A percentile compares a stretch with the other conserved stretches of the same genome.
Conservation (phyloP, 2,797 vertebrate species). For the Paratrypauchen microcephalus region DNA sequence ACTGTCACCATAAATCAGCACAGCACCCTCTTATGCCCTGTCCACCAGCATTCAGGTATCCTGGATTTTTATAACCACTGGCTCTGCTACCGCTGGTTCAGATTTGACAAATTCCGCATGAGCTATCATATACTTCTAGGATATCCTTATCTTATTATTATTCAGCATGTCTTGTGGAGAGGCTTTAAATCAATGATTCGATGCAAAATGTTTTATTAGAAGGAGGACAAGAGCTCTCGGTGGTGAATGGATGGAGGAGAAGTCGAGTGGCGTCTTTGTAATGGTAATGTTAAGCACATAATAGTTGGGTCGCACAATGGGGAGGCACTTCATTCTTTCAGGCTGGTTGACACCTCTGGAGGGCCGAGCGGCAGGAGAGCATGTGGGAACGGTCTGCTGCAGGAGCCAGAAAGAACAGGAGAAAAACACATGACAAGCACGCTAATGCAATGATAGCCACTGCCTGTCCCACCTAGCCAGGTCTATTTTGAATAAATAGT, state of each 20-base stretch:
- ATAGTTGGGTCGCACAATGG: constrained; percentile 96
- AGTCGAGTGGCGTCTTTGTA: constrained; percentile 99
- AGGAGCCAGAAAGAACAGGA: constrained; percentile 53
- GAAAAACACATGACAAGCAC: constrained; percentile 41
- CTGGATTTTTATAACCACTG: neutral
- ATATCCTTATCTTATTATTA: constrained; percentile 4
- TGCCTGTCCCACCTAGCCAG: neutral
- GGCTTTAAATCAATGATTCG: constrained; percentile 93
- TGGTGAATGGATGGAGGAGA: constrained; percentile 94
- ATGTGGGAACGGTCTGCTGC: constrained; percentile 98
- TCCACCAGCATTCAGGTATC: constrained; percentile 5
- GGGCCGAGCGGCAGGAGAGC: constrained; percentile 94
- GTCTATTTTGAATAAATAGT: neutral
- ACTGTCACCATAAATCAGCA: constrained; percentile 86
- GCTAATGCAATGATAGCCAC: constrained; percentile 10
- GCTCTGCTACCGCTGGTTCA: neutral
- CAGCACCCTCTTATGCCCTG: constrained; percentile 11
- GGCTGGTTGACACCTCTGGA: constrained; percentile 95
- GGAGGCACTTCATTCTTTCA: constrained; percentile 98
- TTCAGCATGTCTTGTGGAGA: constrained; percentile 23
- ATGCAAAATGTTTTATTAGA: constrained; percentile 97
- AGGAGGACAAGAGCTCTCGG: constrained; percentile 83
- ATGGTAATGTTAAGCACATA: constrained; percentile 99
- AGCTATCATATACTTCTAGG: neutral
- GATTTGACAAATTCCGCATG: neutral